Evolutionary conservation across 2,113 vertebrate genomes (phyloP), one percentile per base, ranked within the genome.

Genomic region (Tetraodon nigroviridis): DNA sequence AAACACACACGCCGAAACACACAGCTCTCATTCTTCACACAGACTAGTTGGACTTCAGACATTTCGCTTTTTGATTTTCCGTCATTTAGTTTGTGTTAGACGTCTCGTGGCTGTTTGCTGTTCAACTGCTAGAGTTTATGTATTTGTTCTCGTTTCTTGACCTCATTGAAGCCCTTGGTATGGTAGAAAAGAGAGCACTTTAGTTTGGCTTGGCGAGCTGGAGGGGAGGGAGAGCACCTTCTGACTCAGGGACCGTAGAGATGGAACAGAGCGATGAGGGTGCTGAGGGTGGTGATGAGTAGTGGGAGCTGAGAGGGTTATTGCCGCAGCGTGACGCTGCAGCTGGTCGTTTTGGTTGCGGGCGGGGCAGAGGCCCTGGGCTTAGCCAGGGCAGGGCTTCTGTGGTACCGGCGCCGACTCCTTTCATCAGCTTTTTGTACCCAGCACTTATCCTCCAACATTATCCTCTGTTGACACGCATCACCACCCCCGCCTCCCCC

Each of bases 161-260:
- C 65, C 66, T 79, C 61, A 63, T 14, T 63, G 61, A 73, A 69
- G 77, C 51, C 29, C 78, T 78, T 70, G 48, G 2, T 40, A 18
- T 51, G 46, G 40, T 68, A 64, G 68, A 58, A 64, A 68, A 76
- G 58, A 57, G 69, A 81, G 82, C 75, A 83, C 80, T 87, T 84
- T 82, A 72, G 71, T 58, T 54, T 57, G n/a, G 15, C 51, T 57
- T 69, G 21, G 44, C 58, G 50, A 72, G 55, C 71, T 18, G 62
- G 64, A 55, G 58, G 73, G 49, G 44, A 14, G 15, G 53, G 4
- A 53, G 13, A 44, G 64, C 47, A 21, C 56, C 60, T 47, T 64
- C 55, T 59, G 61, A 60, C 61, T 69, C 29, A 14, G 15, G 22
- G 8, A 15, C 59, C 46, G 46, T 8, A 16, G 55, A 69, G 61